Evolutionary conservation across 2,888 invertebrate species (phyloP), one percentile per base, ranked within the genome.

Genomic region (Lingula anatina): DNA sequence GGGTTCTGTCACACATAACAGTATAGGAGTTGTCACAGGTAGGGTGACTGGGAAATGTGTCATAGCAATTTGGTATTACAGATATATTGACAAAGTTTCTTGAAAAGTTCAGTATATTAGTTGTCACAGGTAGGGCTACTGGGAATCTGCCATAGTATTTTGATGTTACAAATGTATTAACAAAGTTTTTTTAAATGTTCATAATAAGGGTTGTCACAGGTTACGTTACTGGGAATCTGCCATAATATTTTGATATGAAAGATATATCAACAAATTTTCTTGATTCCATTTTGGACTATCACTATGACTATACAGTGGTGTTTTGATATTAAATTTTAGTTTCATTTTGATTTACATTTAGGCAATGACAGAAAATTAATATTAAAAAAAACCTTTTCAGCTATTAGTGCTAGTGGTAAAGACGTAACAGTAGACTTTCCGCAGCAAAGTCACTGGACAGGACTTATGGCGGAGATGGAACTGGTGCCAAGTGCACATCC

Each of bases 41-140:
- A 21, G 91, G 93, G 0, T 91, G 93, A 68, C 85, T 87, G 65
- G 93, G 94, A 3, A 81, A 90, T 35, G 88, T 93, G 1, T 88
- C 89, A 60, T 81, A 89, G 0, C 84, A 86, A 1, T 84, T 90
- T 25, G 82, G 85, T 0, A 86, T 86, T 36, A 90, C 92, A 1
- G 85, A 89, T 44, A 92, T 90, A 76, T 91, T 90, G 75, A 92
- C 92, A 92, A 91, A 91, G 15, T 88, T 88, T 57, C 86, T 92
- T 12, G 87, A 87, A 57, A 90, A 90, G 66, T 85, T 86, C 53
- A 89, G 89, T 70, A 83, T 89, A 41, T 90, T 90, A 1, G 82
- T 86, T 37, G 87, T 90, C 26, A 86, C 74, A 44, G 64, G 66
- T 66, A 47, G 37, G 15, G n/a, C 1, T 20, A n/a, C n/a, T n/a